Percentiles rank a stretch among this genome's conserved stretches.
These are phyloP conservation scores for Plectrocnemia conspersa DNA, from an alignment of 1,140 invertebrate species.

Conservation along the genomic window DNA sequence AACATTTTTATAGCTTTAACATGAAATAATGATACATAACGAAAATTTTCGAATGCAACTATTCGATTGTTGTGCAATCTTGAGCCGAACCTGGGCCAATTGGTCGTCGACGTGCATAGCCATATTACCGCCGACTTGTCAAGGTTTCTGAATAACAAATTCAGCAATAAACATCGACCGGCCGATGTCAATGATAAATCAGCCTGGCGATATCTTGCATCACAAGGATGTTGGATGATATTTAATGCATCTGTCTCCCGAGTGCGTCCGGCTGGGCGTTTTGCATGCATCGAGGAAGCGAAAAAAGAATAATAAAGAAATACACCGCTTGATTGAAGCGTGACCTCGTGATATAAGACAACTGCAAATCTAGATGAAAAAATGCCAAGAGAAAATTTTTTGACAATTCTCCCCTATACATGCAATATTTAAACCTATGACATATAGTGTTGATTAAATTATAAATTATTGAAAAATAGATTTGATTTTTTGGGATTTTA, in stretches of 20 bases:
- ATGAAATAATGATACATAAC: too few species aligned
- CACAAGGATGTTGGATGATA: conserved; percentile 26
- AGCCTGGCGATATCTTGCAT: conserved; percentile 1
- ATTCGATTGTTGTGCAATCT: too few species aligned
- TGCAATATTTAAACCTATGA: too few species aligned
- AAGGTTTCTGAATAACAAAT: conserved; percentile 25
- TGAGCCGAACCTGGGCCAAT: too few species aligned
- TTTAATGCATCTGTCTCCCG: conserved; percentile 24
- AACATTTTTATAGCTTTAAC: too few species aligned
- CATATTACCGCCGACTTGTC: not conserved
- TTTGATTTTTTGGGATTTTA: too few species aligned
- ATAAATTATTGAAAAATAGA: too few species aligned
- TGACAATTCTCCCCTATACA: too few species aligned
- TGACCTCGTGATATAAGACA: conserved; percentile 27
- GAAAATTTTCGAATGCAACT: too few species aligned
- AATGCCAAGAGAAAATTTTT: too few species aligned
- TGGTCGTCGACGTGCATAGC: not conserved
- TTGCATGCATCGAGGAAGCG: conserved; percentile 27
- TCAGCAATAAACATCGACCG: conserved; percentile 1
- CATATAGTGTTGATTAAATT: too few species aligned
- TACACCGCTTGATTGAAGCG: conserved; percentile 20
- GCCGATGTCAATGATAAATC: conserved; percentile 16
- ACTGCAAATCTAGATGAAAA: too few species aligned
- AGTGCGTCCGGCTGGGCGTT: conserved; percentile 20
- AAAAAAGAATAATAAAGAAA: conserved; percentile 9